Evolutionary conservation across 2,888 invertebrate species (phyloP).

Genomic region (Drosophila sordidula): DNA sequence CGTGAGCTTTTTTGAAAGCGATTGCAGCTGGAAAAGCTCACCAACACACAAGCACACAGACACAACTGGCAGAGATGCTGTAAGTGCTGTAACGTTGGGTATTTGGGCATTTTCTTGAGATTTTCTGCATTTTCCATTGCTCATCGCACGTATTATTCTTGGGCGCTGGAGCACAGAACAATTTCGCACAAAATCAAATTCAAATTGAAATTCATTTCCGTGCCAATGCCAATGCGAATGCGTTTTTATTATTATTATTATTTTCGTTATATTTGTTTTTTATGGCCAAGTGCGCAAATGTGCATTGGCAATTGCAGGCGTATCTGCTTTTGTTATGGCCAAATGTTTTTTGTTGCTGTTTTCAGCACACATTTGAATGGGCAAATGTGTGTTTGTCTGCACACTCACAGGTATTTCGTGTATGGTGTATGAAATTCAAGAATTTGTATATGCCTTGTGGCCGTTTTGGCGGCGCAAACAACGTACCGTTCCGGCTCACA

Average conservation of each 20-base stretch:
- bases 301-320: neutral
- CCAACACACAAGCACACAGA: neutral
- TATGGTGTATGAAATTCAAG: constrained; percentile 44
- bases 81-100: too few species aligned
- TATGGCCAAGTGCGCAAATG: constrained; percentile 42
- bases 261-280: constrained; percentile 17
- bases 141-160: constrained; percentile 3
- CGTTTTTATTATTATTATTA: constrained; percentile 7
- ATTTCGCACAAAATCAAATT: constrained; percentile 15
- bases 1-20: constrained; percentile 5
- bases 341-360: constrained; percentile 9
- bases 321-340: constrained; percentile 34
- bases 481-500: constrained; percentile 72
- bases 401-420: neutral
- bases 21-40: constrained; percentile 11
- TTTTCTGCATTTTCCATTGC: too few species aligned
- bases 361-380: too few species aligned
- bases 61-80: neutral
- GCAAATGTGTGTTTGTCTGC: constrained; percentile 11
- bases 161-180: constrained; percentile 24
- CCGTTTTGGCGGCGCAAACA: neutral
- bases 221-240: constrained; percentile 28
- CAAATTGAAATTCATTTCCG: constrained; percentile 46
- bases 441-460: constrained; percentile 32
- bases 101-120: too few species aligned